Evolutionary conservation across 2,113 vertebrate species (phyloP).

Genomic region (Misgurnus anguillicaudatus): DNA sequence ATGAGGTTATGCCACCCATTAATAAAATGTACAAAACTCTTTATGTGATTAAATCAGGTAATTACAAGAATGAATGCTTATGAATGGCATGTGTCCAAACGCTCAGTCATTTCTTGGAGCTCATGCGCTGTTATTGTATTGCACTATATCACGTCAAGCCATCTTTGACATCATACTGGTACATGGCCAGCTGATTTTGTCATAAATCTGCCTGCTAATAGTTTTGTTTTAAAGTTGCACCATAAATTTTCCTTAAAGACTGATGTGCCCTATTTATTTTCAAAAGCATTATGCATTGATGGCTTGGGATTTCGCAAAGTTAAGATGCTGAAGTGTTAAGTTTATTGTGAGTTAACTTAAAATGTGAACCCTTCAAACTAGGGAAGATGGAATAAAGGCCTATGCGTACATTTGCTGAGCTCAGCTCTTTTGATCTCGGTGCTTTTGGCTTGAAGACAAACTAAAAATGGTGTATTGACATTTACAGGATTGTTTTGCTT

Average conservation of each 20-base stretch:
- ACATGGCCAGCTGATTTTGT: not conserved
- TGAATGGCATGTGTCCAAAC: slow-evolving; percentile 32
- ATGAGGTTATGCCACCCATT: not conserved
- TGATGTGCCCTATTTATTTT: not conserved
- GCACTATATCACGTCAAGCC: not conserved
- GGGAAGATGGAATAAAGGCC: not conserved
- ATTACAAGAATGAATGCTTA: not conserved
- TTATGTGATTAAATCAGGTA: slow-evolving; percentile 15
- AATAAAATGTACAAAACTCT: not conserved
- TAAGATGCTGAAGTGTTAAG: not conserved
- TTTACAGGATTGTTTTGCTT: slow-evolving; percentile 22
- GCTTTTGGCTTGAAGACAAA: slow-evolving; percentile 28
- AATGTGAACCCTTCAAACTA: slow-evolving; percentile 10
- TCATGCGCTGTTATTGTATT: slow-evolving; percentile 15
- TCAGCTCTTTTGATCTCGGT: slow-evolving; percentile 13
- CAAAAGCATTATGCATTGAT: not conserved
- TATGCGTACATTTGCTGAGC: not conserved
- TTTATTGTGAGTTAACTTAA: slow-evolving; percentile 7
- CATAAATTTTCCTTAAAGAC: not conserved
- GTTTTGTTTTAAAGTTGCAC: not conserved
- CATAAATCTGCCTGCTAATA: not conserved
- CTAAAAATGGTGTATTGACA: slow-evolving; percentile 17
- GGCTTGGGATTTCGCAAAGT: not conserved
- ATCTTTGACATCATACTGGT: not conserved
- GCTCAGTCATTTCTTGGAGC: slow-evolving; percentile 16